These are phyloP conservation scores for Nesidiocoris tenuis DNA, from an alignment of 2,888 invertebrate species.

Conservation along the genomic window DNA sequence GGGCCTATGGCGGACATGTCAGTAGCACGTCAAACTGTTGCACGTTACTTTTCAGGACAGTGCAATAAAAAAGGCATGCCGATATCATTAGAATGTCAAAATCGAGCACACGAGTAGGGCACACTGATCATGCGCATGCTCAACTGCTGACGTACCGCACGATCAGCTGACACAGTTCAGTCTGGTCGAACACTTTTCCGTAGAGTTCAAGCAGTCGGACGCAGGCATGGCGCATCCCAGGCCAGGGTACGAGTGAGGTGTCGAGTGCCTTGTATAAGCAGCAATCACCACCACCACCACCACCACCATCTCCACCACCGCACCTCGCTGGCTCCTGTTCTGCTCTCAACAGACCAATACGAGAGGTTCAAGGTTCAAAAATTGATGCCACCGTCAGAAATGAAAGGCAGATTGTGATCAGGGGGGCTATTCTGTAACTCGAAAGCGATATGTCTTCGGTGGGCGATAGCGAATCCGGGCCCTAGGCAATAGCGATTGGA, in stretches of 20 bases:
- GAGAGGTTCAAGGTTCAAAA: neutral
- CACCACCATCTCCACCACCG: conserved; percentile 1
- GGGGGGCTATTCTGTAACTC: no score
- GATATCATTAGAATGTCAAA: no score
- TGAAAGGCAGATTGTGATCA: no score
- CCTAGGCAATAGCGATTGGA: no score
- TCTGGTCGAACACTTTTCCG: conserved; percentile 82
- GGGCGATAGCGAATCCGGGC: no score
- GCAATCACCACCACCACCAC: conserved; percentile 48
- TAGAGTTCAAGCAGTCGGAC: conserved; percentile 79
- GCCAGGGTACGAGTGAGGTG: conserved; percentile 67
- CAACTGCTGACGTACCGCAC: conserved; percentile 62
- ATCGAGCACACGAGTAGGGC: no score
- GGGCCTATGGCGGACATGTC: no score
- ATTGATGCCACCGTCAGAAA: no score
- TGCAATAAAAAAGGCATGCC: no score
- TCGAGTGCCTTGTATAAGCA: conserved; percentile 54
- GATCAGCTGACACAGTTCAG: conserved; percentile 74
- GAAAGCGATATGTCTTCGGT: no score
- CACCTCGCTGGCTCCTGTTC: conserved; percentile 28
- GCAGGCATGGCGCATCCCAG: conserved; percentile 80
- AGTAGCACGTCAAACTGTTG: no score
- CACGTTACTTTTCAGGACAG: no score
- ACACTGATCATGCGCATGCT: neutral
- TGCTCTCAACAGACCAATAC: conserved; percentile 10